A percentile compares a stretch with the other conserved stretches of the same genome.
phyloP scores from a whole-genome alignment of 2,888 invertebrate genomes.

The Euclidia mi region DNA sequence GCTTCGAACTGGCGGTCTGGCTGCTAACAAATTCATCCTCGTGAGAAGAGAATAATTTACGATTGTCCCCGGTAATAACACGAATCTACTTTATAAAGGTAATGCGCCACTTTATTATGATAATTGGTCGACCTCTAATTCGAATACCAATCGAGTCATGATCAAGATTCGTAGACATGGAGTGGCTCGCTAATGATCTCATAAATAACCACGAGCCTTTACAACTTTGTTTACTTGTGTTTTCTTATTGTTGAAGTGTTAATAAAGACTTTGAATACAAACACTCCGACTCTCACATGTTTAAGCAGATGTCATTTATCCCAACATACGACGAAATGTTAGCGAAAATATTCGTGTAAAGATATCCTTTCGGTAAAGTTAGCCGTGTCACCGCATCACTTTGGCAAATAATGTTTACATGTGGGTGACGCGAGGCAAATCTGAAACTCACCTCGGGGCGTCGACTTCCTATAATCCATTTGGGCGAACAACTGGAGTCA shows the following conservation, averaged over 20 bases:
- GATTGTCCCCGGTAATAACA: slow-evolving; percentile 59
- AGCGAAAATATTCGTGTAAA: slow-evolving; percentile 64
- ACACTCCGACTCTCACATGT: slow-evolving; percentile 13
- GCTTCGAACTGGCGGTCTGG: slow-evolving; percentile 28
- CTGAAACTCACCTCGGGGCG: slow-evolving; percentile 80
- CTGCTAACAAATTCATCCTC: slow-evolving; percentile 30
- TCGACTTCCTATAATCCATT: slow-evolving; percentile 88
- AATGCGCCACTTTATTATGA: slow-evolving; percentile 70
- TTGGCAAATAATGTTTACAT: slow-evolving; percentile 85
- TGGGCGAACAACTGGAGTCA: slow-evolving; percentile 87
- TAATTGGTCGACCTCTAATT: slow-evolving; percentile 67
- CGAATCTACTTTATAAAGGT: slow-evolving; percentile 63
- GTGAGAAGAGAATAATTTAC: slow-evolving; percentile 59
- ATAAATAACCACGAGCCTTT: slow-evolving; percentile 62
- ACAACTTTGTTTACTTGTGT: slow-evolving; percentile 46
- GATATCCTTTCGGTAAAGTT: slow-evolving; percentile 73
- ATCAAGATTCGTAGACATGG: slow-evolving; percentile 65
- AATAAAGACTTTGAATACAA: slow-evolving; percentile 41
- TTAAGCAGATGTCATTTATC: slow-evolving; percentile 33
- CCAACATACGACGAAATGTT: slow-evolving; percentile 34
- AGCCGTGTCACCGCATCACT: slow-evolving; percentile 81
- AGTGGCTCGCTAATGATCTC: slow-evolving; percentile 67
- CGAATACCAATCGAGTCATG: slow-evolving; percentile 64
- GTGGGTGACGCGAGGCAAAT: slow-evolving; percentile 81
- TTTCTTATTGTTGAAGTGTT: slow-evolving; percentile 41